These are phyloP conservation scores for Ormyrus pomaceus DNA, from an alignment of 2,888 invertebrate species.

Conservation along the genomic window DNA sequence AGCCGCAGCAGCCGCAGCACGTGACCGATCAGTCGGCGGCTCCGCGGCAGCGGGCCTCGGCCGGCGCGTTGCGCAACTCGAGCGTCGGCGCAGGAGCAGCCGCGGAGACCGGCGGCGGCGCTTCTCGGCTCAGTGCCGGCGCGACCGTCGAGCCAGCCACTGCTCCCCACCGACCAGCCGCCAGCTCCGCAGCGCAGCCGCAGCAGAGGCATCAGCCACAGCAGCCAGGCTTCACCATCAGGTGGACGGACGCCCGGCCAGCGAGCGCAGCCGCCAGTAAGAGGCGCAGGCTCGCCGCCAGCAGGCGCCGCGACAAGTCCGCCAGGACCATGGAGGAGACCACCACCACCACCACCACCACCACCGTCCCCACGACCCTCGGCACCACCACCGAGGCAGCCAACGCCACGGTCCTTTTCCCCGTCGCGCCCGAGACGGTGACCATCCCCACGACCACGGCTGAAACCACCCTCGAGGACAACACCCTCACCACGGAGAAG, in stretches of 20 bases:
- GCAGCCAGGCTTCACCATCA: constrained; percentile 59
- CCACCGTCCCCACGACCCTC: constrained; percentile 36
- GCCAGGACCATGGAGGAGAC: constrained; percentile 46
- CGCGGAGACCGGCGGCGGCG: constrained; percentile 61
- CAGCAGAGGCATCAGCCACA: constrained; percentile 55
- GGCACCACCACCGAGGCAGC: neutral
- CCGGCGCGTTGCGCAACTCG: constrained; percentile 51
- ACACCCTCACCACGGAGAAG: neutral
- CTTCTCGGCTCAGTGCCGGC: constrained; percentile 72
- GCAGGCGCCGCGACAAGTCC: constrained; percentile 46
- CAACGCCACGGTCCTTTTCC: neutral
- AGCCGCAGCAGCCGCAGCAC: constrained; percentile 65
- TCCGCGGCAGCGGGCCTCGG: constrained; percentile 34
- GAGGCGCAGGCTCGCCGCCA: constrained; percentile 55
- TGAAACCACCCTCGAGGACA: neutral
- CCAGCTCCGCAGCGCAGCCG: constrained; percentile 7
- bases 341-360: constrained; percentile 23
- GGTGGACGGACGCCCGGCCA: constrained; percentile 63
- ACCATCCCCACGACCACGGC: neutral
- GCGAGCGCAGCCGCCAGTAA: constrained; percentile 52
- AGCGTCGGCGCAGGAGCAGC: constrained; percentile 53
- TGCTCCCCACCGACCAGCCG: constrained; percentile 55
- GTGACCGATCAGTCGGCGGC: constrained; percentile 49
- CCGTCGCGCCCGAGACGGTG: constrained; percentile 7
- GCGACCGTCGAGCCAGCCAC: constrained; percentile 71